Percentiles rank a stretch among this genome's conserved stretches.
Evolutionary conservation across 2,888 invertebrate genomes (phyloP).

Genomic region (Temnothorax ravouxi): DNA sequence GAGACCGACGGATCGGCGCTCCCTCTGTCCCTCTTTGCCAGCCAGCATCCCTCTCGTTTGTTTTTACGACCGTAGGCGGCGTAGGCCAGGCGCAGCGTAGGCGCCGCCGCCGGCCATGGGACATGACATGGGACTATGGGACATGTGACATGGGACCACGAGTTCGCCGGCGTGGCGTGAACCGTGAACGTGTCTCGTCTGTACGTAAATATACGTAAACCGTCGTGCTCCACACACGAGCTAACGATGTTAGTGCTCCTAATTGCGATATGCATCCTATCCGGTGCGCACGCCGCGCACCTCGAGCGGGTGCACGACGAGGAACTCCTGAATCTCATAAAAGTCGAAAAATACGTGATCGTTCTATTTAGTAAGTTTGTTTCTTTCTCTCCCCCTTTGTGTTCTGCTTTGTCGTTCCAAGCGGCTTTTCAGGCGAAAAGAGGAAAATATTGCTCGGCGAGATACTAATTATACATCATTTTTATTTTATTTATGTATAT

Average conservation of each 20-base stretch:
- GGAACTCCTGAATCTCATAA: slow-evolving; percentile 92
- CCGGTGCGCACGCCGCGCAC: slow-evolving; percentile 59
- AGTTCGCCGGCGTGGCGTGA: slow-evolving; percentile 56
- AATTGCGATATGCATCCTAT: slow-evolving; percentile 63
- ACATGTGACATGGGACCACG: too few relatives aligned
- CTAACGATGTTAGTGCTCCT: slow-evolving; percentile 71
- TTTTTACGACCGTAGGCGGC: too few relatives aligned
- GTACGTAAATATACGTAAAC: slow-evolving; percentile 22
- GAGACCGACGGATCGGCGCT: too few relatives aligned
- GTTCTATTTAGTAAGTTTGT: slow-evolving; percentile 92
- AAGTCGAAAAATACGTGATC: slow-evolving; percentile 93
- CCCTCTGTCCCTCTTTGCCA: too few relatives aligned
- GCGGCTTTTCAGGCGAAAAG: neutral
- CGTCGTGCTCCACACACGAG: neutral
- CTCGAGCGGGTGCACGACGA: slow-evolving; percentile 92
- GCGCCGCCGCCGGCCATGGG: too few relatives aligned
- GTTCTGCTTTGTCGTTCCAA: neutral
- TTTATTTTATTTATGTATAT: neutral
- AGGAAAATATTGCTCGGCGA: neutral
- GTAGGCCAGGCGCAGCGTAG: too few relatives aligned
- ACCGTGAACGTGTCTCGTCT: slow-evolving; percentile 51
- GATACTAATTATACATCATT: neutral
- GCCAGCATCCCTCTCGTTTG: too few relatives aligned
- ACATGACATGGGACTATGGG: too few relatives aligned
- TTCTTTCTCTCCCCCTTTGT: neutral